Evolutionary conservation across 2,113 vertebrate genomes (phyloP).

Genomic region (Boleophthalmus pectinirostris): DNA sequence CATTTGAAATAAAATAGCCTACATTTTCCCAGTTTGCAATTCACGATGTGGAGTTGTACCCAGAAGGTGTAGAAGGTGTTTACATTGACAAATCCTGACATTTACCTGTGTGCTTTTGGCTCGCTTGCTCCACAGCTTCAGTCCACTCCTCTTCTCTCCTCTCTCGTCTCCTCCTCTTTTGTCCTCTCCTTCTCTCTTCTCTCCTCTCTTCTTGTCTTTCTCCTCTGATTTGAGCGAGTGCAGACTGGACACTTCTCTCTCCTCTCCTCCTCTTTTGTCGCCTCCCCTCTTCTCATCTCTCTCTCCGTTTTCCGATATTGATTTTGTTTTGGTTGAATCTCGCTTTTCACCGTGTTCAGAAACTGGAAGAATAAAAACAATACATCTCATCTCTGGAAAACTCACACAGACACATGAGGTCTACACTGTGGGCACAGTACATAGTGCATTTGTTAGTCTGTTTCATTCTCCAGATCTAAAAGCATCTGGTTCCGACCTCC

Average conservation of each 20-base stretch:
- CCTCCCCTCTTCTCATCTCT: background rate
- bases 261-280: no score
- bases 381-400: background rate
- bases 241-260: no score
- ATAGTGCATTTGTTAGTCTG: no score
- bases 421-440: no score
- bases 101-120: constrained; percentile 48
- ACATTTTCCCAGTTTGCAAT: no score
- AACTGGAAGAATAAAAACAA: constrained; percentile 30
- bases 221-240: background rate
- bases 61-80: no score
- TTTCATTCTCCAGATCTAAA: no score
- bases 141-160: constrained; percentile 46
- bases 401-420: background rate
- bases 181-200: background rate
- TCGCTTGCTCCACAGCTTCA: constrained; percentile 80
- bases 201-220: background rate
- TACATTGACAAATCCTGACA: background rate
- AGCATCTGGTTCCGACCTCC: no score
- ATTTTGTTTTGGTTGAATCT: constrained; percentile 8
- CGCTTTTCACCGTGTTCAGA: constrained; percentile 29
- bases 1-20: no score
- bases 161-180: constrained; percentile 2
- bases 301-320: constrained; percentile 46
- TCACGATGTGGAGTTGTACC: no score